phyloP scores from a whole-genome alignment of 2,888 invertebrate species.

The Aphrophora alni region DNA sequence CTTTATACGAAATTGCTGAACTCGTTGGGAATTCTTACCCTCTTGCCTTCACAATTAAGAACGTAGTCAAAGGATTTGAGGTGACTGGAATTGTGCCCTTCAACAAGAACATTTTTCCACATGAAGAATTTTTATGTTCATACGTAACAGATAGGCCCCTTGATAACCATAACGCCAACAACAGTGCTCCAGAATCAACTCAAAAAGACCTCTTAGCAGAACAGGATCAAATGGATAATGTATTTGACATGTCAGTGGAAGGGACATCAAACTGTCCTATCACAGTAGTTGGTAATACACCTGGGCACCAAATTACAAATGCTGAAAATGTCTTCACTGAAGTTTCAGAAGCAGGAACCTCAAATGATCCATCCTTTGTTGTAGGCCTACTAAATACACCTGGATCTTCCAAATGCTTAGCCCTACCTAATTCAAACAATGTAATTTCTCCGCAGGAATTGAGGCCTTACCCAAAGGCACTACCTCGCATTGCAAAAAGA shows the following conservation, averaged over 20 bases:
- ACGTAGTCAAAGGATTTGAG: slow-evolving; percentile 51
- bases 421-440: background rate
- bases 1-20: slow-evolving; percentile 47
- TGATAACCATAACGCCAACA: too few species aligned
- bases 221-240: too few species aligned
- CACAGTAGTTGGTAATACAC: too few species aligned
- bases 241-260: too few species aligned
- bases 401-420: background rate
- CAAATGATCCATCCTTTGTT: too few species aligned
- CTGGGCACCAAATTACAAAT: too few species aligned
- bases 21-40: slow-evolving; percentile 39
- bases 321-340: too few species aligned
- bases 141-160: background rate
- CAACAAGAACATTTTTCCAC: slow-evolving; percentile 50
- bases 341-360: too few species aligned
- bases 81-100: slow-evolving; percentile 51
- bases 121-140: slow-evolving; percentile 44
- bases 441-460: slow-evolving; percentile 3
- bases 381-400: slow-evolving; percentile 7
- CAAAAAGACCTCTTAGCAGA: too few species aligned
- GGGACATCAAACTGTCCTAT: too few species aligned
- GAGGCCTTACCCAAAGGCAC: slow-evolving; percentile 9
- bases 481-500: background rate
- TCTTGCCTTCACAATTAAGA: slow-evolving; percentile 47
- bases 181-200: too few species aligned